Base-by-base conservation (phyloP, 2,797 vertebrate species). In the Anas capensis region DNA sequence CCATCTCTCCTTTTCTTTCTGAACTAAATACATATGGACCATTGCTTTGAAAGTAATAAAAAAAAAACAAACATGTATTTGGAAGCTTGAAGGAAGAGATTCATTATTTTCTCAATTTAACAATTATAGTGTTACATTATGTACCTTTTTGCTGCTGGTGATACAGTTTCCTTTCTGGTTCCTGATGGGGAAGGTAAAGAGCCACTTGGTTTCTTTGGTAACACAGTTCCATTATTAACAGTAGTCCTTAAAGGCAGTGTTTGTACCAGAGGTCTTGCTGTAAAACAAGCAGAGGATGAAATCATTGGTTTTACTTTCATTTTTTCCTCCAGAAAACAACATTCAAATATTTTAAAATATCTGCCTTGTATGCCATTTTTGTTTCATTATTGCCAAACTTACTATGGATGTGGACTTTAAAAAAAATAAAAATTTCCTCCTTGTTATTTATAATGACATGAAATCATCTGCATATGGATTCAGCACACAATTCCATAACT, bases 211-310 rank as follows among this genome's bases (percentile, higher is more conserved):
- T 99, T 99, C 99, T 99, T 99, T 98, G 99, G 99, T 98, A 99
- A 97, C 96, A 99, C 98, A 53, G 98, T 99, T 95, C 99, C 99
- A 48, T 99, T 99, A 98, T 99, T 99, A 90, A 99, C 98, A 18
- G 98, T 98, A 92, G 98, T 98, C 97, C 99, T 98, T 93, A 99
- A 96, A 21, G 99, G 99, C 97, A 99, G 97, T 51, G 99, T 98
- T 97, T 99, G 99, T 61, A 99, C 98, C 98, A 99, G 98, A 6
- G 99, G 99, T 97, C 99, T 98, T 95, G 98, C 99, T 99, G 97
- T 40, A 96, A 97, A 93, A 97, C n/a, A 97, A 93, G 46, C 29
- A 51, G 38, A 92, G 73, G 58, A 95, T 38, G 5, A 66, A 78
- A 65, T 95, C 3, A 94, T 48, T 61, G 13, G 6, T 38, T 34